Conservation (phyloP, 2,797 vertebrate species). For the Astyanax mexicanus region DNA sequence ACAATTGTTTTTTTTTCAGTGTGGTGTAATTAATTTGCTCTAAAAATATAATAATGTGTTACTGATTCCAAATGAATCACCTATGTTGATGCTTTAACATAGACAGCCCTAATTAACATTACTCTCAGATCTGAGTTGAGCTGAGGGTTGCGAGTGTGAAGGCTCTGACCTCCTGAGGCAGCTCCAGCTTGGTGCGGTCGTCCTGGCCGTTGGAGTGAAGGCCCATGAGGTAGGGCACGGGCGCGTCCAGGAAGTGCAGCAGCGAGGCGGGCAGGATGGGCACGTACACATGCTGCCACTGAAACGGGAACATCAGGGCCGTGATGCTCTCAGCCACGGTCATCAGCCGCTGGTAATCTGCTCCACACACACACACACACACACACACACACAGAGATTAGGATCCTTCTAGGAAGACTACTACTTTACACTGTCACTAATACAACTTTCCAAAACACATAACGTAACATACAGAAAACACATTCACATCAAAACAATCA, state of each 20-base stretch:
- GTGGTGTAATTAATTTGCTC: too few species aligned
- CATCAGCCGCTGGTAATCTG: conserved; percentile 99
- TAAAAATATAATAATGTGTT: too few species aligned
- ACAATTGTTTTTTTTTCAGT: too few species aligned
- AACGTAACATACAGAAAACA: too few species aligned
- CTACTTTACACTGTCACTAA: neutral
- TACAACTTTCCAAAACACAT: too few species aligned
- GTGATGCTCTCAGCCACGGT: conserved; percentile 98
- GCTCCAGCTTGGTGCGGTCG: conserved; percentile 94
- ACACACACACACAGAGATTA: neutral
- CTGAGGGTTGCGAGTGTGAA: too few species aligned
- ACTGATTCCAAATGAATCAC: too few species aligned
- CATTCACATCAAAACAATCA: too few species aligned
- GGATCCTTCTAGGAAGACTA: neutral
- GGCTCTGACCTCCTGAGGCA: conserved; percentile 93
- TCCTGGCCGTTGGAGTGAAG: conserved; percentile 97
- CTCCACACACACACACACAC: conserved; percentile 34
- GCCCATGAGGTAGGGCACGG: conserved; percentile 98
- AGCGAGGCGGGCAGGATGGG: conserved; percentile 98
- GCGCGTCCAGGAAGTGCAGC: conserved; percentile 97
- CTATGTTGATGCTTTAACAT: too few species aligned
- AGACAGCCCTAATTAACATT: too few species aligned
- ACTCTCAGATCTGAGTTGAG: too few species aligned
- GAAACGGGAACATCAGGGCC: conserved; percentile 97
- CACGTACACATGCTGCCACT: conserved; percentile 99